A percentile compares a stretch with the other conserved stretches of the same genome.
Conservation (phyloP, 2,888 invertebrate species). For the Calephelis perditalis region DNA sequence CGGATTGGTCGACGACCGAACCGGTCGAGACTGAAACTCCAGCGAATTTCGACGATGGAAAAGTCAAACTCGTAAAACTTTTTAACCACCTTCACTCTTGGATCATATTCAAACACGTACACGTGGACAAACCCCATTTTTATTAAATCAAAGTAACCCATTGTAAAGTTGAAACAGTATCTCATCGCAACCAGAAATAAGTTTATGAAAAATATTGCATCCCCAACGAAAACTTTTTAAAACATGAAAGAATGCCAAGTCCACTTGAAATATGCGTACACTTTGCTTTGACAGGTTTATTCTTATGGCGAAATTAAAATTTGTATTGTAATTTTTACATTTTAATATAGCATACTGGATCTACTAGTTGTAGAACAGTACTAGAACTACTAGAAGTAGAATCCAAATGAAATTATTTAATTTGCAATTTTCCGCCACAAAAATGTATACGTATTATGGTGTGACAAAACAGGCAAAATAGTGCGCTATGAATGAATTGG, state of each 20-base stretch:
- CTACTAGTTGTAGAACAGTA: too few species aligned
- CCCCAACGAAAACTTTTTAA: conserved; percentile 22
- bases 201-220: conserved; percentile 13
- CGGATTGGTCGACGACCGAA: too few species aligned
- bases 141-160: conserved; percentile 10
- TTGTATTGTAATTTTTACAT: neutral
- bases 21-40: too few species aligned
- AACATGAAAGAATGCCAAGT: conserved; percentile 26
- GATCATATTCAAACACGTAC: conserved; percentile 10
- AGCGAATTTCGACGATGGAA: too few species aligned
- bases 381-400: too few species aligned
- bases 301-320: conserved; percentile 12
- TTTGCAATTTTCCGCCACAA: too few species aligned
- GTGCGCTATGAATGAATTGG: too few species aligned
- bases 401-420: too few species aligned
- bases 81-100: neutral
- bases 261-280: conserved; percentile 29
- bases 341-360: too few species aligned
- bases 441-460: too few species aligned
- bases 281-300: conserved; percentile 29
- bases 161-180: conserved; percentile 4
- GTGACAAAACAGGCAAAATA: too few species aligned
- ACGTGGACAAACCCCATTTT: conserved; percentile 10
- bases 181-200: conserved; percentile 2
- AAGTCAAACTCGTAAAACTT: too few species aligned